Conservation (phyloP, 2,797 vertebrate species). For the Urosaurus nigricauda region DNA sequence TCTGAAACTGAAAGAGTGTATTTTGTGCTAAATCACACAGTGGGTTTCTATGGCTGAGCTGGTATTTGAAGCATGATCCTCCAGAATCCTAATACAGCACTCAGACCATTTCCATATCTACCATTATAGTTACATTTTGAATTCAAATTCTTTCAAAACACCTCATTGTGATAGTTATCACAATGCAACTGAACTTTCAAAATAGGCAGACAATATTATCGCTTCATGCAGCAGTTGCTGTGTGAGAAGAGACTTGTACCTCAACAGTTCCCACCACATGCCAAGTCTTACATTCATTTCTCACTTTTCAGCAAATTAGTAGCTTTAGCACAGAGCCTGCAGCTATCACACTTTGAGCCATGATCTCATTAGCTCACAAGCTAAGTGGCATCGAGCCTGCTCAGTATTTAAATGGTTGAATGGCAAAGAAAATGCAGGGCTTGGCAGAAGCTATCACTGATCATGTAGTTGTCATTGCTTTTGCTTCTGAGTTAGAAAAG, state of each 20-base stretch:
- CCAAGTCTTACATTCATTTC: neutral
- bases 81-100: no score
- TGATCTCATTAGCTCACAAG: neutral
- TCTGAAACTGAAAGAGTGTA: no score
- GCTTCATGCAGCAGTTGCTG: neutral
- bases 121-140: neutral
- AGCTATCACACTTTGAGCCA: conserved; percentile 1
- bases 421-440: conserved; percentile 11
- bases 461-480: neutral
- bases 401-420: conserved; percentile 21
- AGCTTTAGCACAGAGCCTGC: neutral
- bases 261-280: neutral
- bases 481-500: neutral
- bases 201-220: neutral
- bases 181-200: neutral
- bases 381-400: conserved; percentile 9
- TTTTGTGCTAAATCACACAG: no score
- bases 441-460: conserved; percentile 16
- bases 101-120: no score
- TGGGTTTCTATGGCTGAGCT: no score
- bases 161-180: neutral
- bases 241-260: neutral
- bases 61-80: no score
- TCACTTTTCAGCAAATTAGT: conserved; percentile 13
- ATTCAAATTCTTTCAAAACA: neutral